Base-by-base conservation (phyloP, 2,113 vertebrate genomes). In the Gymnorhina tibicen region DNA sequence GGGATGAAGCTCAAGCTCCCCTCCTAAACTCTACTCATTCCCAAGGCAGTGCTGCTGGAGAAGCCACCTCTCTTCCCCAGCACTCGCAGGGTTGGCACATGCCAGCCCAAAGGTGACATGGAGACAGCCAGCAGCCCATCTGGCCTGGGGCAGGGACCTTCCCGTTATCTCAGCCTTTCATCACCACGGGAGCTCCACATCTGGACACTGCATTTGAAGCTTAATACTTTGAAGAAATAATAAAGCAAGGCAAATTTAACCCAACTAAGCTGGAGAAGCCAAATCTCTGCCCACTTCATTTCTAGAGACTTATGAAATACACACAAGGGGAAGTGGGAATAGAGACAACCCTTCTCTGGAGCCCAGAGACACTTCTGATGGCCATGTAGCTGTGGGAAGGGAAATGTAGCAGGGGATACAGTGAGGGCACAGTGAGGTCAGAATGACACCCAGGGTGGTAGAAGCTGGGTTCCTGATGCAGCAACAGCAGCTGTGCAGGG, bases 1-100 rank as follows among this genome's bases (percentile, higher is more conserved):
- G 79, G 7, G 24, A 39, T 1, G 6, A 37, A 42, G 72, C 42
- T 35, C 47, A 18, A 44, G 11, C 22, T 68, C 32, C 42, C 8
- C 39, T 79, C 37, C 46, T 20, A 49, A 79, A 67, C 11, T 44
- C 64, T 53, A 5, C 35, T 11, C 1, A 6, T 17, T 42, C 47
- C 50, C 28, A n/a, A 12, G 27, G 68, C 52, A n/a, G 37, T 2
- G 27, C 11, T 2, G 5, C 60, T 50, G 30, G 53, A 33, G 20
- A 24, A 82, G 41, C 35, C 0, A 0, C 35, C 8, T 18, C 60
- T 55, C 8, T 7, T 8, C 8, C 59, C 21, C 66, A 52, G 2
- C n/a, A n/a, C 7, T 3, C 4, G 2, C 0, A 1, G 27, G 32
- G 30, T 28, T 26, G 83, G 62, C 63, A 76, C 21, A 2, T 1